These are phyloP conservation scores for Adela reaumurella DNA, from an alignment of 2,888 invertebrate species.

Conservation along the genomic window DNA sequence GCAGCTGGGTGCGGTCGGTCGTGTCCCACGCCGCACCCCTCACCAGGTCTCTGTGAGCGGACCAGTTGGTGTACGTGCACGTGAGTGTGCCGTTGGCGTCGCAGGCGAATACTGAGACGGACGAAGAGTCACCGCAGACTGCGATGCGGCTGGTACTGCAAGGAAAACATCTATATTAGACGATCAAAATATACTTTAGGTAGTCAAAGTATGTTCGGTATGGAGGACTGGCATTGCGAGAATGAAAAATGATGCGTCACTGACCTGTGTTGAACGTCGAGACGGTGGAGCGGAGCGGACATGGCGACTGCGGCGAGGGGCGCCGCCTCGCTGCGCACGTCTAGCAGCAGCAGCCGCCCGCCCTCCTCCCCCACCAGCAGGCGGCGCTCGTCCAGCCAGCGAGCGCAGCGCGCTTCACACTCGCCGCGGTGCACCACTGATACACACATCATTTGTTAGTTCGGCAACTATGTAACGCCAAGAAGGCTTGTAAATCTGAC, in stretches of 20 bases:
- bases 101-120: slow-evolving; percentile 33
- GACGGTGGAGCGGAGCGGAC: slow-evolving; percentile 35
- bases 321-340: slow-evolving; percentile 27
- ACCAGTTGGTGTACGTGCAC: slow-evolving; percentile 29
- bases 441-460: too few species aligned
- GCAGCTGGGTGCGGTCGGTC: slow-evolving; percentile 27
- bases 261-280: slow-evolving; percentile 31
- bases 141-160: slow-evolving; percentile 17
- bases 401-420: slow-evolving; percentile 35
- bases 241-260: slow-evolving; percentile 12
- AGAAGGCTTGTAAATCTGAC: too few species aligned
- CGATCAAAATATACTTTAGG: too few species aligned
- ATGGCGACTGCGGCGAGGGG: slow-evolving; percentile 24
- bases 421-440: slow-evolving; percentile 9
- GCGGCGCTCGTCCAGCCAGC: slow-evolving; percentile 37
- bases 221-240: too few species aligned
- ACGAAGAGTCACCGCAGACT: slow-evolving; percentile 44
- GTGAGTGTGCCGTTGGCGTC: slow-evolving; percentile 18
- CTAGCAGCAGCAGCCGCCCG: slow-evolving; percentile 29
- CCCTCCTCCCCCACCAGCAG: slow-evolving; percentile 44
- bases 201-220: too few species aligned
- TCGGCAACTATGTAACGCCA: too few species aligned
- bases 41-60: slow-evolving; percentile 43
- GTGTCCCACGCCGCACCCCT: slow-evolving; percentile 53
- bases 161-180: too few species aligned